Conservation (phyloP, 2,888 invertebrate genomes). For the Ochropleura leucogaster region DNA sequence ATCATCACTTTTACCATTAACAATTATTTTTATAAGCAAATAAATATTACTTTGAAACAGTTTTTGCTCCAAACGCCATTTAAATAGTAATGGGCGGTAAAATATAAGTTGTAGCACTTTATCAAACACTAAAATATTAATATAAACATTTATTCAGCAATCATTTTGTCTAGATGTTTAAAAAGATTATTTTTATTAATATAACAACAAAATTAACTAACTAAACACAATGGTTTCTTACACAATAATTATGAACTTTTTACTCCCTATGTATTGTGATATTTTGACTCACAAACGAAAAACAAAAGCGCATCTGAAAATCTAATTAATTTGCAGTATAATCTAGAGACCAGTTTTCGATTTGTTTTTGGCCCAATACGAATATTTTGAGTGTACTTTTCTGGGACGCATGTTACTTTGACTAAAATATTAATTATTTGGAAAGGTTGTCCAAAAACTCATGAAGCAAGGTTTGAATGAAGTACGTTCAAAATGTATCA, state of each 20-base stretch:
- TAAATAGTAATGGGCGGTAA: slow-evolving; percentile 11
- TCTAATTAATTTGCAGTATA: not conserved
- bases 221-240: not conserved
- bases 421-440: too few relatives aligned
- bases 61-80: slow-evolving; percentile 14
- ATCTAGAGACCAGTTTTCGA: not conserved
- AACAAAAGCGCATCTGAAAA: too few relatives aligned
- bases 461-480: not conserved
- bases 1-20: not conserved
- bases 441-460: not conserved
- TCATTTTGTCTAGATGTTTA: not conserved
- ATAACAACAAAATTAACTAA: not conserved
- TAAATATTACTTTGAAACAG: slow-evolving; percentile 8
- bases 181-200: not conserved
- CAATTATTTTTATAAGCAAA: slow-evolving; percentile 15
- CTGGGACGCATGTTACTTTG: not conserved
- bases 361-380: not conserved
- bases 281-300: not conserved
- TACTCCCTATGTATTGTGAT: not conserved
- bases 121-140: slow-evolving; percentile 17
- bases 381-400: not conserved
- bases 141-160: not conserved
- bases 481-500: not conserved
- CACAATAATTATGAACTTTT: not conserved
- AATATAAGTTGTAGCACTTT: slow-evolving; percentile 15